These are phyloP conservation scores for Arizona elegans DNA, from an alignment of 2,113 vertebrate genomes.

Conservation along the genomic window DNA sequence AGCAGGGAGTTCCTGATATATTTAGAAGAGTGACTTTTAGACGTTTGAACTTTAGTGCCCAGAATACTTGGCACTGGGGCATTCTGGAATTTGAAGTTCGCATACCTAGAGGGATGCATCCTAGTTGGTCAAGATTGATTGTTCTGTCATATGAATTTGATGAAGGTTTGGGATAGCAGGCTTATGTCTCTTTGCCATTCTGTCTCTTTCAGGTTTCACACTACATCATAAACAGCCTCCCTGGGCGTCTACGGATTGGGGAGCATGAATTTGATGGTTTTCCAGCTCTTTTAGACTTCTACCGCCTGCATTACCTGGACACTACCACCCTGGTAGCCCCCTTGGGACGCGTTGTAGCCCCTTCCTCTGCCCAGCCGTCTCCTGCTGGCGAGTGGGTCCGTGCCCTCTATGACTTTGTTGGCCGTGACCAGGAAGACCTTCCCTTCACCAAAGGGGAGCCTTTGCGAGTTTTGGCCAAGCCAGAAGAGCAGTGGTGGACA, in stretches of 20 bases:
- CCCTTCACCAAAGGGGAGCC: constrained; percentile 19
- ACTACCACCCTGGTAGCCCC: constrained; percentile 16
- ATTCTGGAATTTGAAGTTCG: not conserved
- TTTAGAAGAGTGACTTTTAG: not conserved
- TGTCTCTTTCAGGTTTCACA: not conserved
- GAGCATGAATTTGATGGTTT: constrained; percentile 14
- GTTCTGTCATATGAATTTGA: not conserved
- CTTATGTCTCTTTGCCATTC: not conserved
- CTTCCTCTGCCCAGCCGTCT: not conserved
- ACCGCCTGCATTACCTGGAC: constrained; percentile 21
- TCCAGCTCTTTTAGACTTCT: constrained; percentile 25
- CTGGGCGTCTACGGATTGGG: constrained; percentile 2
- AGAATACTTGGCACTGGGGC: not conserved
- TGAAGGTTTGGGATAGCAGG: not conserved
- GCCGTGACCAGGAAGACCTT: constrained; percentile 22
- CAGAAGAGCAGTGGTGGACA: constrained; percentile 20
- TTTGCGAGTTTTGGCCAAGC: constrained; percentile 18
- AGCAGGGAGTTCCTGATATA: not conserved
- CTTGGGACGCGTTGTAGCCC: not conserved
- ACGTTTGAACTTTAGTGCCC: not conserved
- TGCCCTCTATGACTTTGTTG: constrained; percentile 15
- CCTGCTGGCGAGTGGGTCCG: not conserved
- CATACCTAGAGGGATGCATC: not conserved
- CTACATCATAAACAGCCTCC: constrained; percentile 30
- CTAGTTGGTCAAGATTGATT: not conserved